Base-by-base conservation (phyloP, 2,888 invertebrate genomes). In the Physocephala rufipes region DNA sequence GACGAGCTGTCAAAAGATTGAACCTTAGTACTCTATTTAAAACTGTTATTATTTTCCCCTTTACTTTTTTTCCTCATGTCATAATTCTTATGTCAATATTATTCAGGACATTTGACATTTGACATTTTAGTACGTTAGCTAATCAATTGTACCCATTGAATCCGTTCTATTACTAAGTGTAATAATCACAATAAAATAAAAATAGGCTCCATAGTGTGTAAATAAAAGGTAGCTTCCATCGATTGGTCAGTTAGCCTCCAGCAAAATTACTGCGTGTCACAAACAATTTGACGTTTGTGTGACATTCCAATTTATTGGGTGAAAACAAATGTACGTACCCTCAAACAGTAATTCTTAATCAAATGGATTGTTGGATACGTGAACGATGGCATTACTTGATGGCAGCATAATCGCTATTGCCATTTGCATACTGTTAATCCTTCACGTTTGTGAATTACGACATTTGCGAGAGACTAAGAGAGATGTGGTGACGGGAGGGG, bases 261-360 rank as follows among this genome's bases (percentile, higher is more conserved):
- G 26, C 55, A 55, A 36, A 63, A 64, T 45, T 26, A 36, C 21
- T n/a, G 49, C 30, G 70, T 63, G 63, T 45, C 55, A 45, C 12
- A 12, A 24, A 7, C 55, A 43, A 53, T n/a, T 64, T 70, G 70
- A 43, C 63, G 45, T 64, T n/a, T 43, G 19, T 51, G 68, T 51
- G 68, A 68, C 68, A 49, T 19, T 45, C 68, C 68, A 61, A 68
- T 68, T 62, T 62, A 68, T 68, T 49, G 61, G 49, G 47, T 36
- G 49, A 61, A 68, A 61, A 68, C 36, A 66, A 21, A 64, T 49
- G 24, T 36, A 36, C 9, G 36, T 7, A 36, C 36, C 12, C 26
- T n/a, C n/a, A n/a, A 36, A 9, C 4, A 36, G n/a, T 12, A 21
- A 67, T 66, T 55, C 66, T 26, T 51, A n/a, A 16, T 21, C 55